Conservation (phyloP, 1,140 invertebrate species). For the Delia radicum region DNA sequence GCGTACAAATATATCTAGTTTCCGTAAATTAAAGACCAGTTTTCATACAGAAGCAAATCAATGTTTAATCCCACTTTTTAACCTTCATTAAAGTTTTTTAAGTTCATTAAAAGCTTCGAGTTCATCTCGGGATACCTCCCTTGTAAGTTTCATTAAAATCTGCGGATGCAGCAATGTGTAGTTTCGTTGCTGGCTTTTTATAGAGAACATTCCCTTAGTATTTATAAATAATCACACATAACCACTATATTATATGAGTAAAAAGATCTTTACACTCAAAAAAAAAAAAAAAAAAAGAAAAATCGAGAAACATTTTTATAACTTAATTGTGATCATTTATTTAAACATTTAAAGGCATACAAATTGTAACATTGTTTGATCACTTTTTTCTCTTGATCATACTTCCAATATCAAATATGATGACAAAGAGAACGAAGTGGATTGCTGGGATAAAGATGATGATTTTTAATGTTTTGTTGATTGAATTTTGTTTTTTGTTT, state of each 20-base stretch:
- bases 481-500: neutral
- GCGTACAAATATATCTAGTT: too few species aligned
- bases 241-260: neutral
- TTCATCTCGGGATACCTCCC: too few species aligned
- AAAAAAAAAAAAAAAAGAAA: neutral
- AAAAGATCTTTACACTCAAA: neutral
- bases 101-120: too few species aligned
- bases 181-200: too few species aligned
- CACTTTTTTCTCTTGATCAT: neutral
- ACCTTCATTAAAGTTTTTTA: too few species aligned
- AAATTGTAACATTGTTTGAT: constrained; percentile 13
- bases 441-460: neutral
- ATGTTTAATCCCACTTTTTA: too few species aligned
- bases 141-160: too few species aligned
- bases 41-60: too few species aligned
- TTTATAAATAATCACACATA: neutral
- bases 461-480: neutral
- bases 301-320: constrained; percentile 2
- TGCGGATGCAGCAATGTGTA: too few species aligned
- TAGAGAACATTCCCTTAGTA: neutral
- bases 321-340: constrained; percentile 11
- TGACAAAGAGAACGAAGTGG: neutral
- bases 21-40: too few species aligned
- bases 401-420: neutral
- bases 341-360: neutral